Evolutionary conservation across 2,113 vertebrate species (phyloP).

Genomic region (Potamarius usumacintae): DNA sequence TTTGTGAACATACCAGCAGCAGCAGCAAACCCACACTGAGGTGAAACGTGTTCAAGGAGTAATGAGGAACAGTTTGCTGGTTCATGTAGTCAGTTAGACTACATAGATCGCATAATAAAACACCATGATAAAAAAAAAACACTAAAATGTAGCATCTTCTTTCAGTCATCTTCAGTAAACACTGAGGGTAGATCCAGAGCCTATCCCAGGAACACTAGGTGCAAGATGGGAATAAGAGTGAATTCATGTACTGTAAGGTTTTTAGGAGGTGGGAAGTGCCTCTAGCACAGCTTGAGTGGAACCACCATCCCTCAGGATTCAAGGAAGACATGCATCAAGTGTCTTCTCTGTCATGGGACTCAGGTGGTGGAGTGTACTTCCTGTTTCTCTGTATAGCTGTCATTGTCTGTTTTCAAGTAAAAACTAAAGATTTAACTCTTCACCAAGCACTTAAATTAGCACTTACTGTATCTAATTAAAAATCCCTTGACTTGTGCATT

Average conservation of each 20-base stretch:
- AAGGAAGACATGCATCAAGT: not conserved
- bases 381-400: not conserved
- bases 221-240: not conserved
- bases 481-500: not conserved
- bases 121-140: not conserved
- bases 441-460: not conserved
- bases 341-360: not conserved
- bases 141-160: not conserved
- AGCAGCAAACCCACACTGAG: not conserved
- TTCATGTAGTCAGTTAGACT: not conserved
- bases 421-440: not conserved
- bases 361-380: not conserved
- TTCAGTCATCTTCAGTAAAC: not conserved
- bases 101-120: not conserved
- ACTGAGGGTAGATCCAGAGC: not conserved
- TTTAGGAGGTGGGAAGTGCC: not conserved
- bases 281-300: not conserved
- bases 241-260: not conserved
- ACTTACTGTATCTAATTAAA: not conserved
- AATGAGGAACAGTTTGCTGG: not conserved
- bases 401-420: not conserved
- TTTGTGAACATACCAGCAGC: not conserved
- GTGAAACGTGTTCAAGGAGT: not conserved
- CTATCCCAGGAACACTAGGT: not conserved
- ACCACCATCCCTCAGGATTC: not conserved